Percentiles rank a stretch among this genome's conserved stretches.
These are phyloP conservation scores for Sapayoa aenigma DNA, from an alignment of 2,113 vertebrate genomes.

Conservation along the genomic window DNA sequence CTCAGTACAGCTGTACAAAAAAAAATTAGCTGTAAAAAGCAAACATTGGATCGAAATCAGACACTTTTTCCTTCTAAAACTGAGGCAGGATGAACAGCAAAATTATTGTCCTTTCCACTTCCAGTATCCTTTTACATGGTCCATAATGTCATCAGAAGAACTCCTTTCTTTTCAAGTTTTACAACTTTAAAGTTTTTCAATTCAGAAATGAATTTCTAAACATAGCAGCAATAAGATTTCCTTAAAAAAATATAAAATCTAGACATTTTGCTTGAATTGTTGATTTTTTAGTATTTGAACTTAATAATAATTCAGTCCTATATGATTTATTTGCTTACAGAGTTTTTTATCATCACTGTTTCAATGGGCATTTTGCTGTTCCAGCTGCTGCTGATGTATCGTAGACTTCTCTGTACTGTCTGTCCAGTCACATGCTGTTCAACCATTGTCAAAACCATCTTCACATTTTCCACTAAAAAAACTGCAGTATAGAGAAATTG, in stretches of 20 bases:
- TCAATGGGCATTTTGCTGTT: neutral
- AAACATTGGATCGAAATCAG: neutral
- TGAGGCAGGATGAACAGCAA: neutral
- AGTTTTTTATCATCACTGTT: neutral
- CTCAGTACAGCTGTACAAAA: neutral
- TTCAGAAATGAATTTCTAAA: conserved; percentile 1
- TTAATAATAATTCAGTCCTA: neutral
- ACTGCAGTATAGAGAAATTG: neutral
- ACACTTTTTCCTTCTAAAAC: neutral
- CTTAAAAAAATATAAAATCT: neutral
- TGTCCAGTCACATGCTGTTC: neutral
- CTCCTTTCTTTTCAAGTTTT: neutral
- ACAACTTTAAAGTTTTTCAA: neutral
- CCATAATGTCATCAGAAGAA: neutral
- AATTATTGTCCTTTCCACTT: neutral
- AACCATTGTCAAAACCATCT: neutral
- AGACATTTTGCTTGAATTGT: neutral
- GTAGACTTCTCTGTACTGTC: neutral
- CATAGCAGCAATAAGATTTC: neutral
- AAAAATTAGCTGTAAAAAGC: neutral
- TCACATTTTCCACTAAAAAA: neutral
- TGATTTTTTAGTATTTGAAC: neutral
- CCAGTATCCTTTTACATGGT: neutral
- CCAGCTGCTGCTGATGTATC: neutral
- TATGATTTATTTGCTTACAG: neutral